Conservation (phyloP, 2,888 invertebrate genomes). For the Nemoura dubitans region DNA sequence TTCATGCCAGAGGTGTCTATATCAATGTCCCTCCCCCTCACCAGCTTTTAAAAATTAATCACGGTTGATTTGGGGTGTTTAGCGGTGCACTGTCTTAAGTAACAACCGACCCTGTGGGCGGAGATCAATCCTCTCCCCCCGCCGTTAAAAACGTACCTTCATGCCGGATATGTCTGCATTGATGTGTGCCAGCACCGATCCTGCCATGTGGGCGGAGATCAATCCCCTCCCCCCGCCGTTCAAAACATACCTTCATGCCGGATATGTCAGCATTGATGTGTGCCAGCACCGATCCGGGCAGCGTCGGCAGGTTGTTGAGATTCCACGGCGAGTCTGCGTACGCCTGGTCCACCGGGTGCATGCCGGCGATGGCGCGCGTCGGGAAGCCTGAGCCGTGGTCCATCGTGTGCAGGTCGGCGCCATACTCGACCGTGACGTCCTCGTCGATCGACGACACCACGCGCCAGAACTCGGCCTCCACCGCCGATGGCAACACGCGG, state of each 20-base stretch:
- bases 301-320: conserved; percentile 94
- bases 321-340: conserved; percentile 97
- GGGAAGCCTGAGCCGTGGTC: conserved; percentile 98
- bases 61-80: too few species aligned
- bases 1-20: too few species aligned
- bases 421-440: conserved; percentile 97
- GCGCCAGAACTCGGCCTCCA: conserved; percentile 98
- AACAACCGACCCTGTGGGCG: too few species aligned
- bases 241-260: conserved; percentile 97
- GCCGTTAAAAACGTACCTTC: too few species aligned
- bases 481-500: conserved; percentile 85
- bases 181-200: conserved; percentile 93
- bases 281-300: conserved; percentile 93
- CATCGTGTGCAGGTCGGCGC: conserved; percentile 97
- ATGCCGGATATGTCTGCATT: conserved; percentile 98
- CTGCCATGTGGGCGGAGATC: too few species aligned
- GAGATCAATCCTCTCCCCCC: too few species aligned
- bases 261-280: conserved; percentile 98
- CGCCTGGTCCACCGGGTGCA: conserved; percentile 74
- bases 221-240: too few species aligned
- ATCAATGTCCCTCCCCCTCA: too few species aligned
- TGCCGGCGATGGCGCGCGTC: conserved; percentile 62
- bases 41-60: too few species aligned
- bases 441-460: conserved; percentile 96
- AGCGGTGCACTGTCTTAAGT: too few species aligned